phyloP scores from a whole-genome alignment of 2,113 vertebrate species.

The Leptobrachium leishanense region DNA sequence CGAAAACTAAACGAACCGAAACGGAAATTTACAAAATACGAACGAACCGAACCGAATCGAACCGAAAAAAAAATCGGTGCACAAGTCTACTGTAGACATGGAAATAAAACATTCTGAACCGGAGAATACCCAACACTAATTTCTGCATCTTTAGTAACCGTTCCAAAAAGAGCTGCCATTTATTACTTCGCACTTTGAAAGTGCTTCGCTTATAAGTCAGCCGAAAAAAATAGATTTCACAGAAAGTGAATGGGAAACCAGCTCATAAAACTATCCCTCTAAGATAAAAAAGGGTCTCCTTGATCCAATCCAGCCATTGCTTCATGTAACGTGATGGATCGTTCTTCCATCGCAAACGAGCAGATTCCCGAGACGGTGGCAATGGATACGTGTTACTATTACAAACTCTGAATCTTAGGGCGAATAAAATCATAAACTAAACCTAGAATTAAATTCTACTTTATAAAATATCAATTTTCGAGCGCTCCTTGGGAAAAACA shows the following conservation, averaged over 20 bases:
- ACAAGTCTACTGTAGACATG: no score
- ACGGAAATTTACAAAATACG: no score
- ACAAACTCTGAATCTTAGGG: background rate
- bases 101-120: no score
- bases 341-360: background rate
- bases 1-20: no score
- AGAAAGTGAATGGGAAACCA: slow-evolving; percentile 7
- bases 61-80: no score
- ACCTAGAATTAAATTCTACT: slow-evolving; percentile 14
- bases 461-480: background rate
- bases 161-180: slow-evolving; percentile 10
- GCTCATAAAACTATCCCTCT: slow-evolving; percentile 12
- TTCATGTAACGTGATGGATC: background rate
- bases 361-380: background rate
- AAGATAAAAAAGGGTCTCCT: background rate
- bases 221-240: slow-evolving; percentile 24
- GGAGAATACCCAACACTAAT: no score
- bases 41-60: no score
- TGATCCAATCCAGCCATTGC: background rate
- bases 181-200: background rate
- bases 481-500: background rate
- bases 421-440: background rate
- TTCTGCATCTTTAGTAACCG: no score
- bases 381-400: background rate
- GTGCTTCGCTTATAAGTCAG: slow-evolving; percentile 18